Conservation (phyloP, 2,113 vertebrate genomes). For the Sorex araneus region DNA sequence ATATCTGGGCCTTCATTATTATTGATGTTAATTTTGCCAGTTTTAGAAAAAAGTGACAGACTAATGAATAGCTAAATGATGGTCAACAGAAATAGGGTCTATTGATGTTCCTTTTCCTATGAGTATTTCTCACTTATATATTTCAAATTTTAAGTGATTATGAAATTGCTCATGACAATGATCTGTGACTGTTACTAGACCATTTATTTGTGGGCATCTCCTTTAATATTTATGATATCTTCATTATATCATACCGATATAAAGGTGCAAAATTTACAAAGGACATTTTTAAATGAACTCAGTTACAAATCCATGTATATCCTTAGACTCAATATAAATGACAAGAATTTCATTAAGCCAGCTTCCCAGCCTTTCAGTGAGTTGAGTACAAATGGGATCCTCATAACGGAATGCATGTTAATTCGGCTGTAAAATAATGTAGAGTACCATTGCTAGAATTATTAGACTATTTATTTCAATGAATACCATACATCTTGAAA, state of each 20-base stretch:
- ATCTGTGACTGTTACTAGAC: slow-evolving; percentile 50
- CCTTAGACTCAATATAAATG: slow-evolving; percentile 65
- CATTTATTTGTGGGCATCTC: slow-evolving; percentile 54
- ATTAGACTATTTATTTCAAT: slow-evolving; percentile 75
- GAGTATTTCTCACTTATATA: neutral
- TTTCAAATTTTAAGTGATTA: slow-evolving; percentile 63
- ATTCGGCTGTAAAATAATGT: slow-evolving; percentile 66
- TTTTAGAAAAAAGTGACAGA: slow-evolving; percentile 60
- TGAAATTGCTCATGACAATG: slow-evolving; percentile 53
- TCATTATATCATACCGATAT: slow-evolving; percentile 68
- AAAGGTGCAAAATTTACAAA: slow-evolving; percentile 65
- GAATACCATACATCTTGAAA: slow-evolving; percentile 68
- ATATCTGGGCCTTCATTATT: slow-evolving; percentile 20
- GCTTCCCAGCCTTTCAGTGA: slow-evolving; percentile 62
- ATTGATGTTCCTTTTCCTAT: slow-evolving; percentile 5
- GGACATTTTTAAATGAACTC: slow-evolving; percentile 43
- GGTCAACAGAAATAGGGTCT: slow-evolving; percentile 29
- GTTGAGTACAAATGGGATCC: slow-evolving; percentile 60
- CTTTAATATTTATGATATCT: slow-evolving; percentile 70
- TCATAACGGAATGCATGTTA: slow-evolving; percentile 66
- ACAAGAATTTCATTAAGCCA: slow-evolving; percentile 67
- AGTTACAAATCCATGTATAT: slow-evolving; percentile 56
- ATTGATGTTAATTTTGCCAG: slow-evolving; percentile 62
- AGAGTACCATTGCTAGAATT: slow-evolving; percentile 46
- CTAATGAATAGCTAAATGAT: slow-evolving; percentile 22